Evolutionary conservation across 2,113 vertebrate genomes (phyloP).

Genomic region (Lethenteron reissneri): DNA sequence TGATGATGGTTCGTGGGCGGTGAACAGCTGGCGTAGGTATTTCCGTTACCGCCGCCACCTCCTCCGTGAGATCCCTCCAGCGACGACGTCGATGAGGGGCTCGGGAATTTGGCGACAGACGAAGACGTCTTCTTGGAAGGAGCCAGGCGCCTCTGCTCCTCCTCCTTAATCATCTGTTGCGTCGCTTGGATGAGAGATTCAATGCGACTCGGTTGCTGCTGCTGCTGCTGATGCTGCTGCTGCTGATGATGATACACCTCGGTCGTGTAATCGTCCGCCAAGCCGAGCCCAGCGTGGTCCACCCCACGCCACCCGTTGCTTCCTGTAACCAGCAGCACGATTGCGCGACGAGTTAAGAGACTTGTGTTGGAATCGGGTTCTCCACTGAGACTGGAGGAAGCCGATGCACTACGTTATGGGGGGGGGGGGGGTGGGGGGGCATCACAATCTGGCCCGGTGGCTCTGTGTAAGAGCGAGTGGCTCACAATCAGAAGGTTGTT

Average conservation of each 20-base stretch:
- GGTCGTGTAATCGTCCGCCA: slow-evolving; percentile 56
- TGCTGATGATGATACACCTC: slow-evolving; percentile 50
- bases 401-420: neutral
- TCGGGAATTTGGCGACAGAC: too few species aligned
- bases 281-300: slow-evolving; percentile 75
- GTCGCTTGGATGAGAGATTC: slow-evolving; percentile 82
- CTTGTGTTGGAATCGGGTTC: slow-evolving; percentile 14
- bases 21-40: too few species aligned
- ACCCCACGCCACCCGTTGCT: slow-evolving; percentile 65
- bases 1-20: too few species aligned
- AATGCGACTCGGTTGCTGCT: slow-evolving; percentile 71
- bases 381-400: slow-evolving; percentile 8
- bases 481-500: too few species aligned
- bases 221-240: too few species aligned
- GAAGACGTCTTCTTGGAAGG: too few species aligned
- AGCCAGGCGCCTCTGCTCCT: slow-evolving; percentile 34
- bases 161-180: slow-evolving; percentile 96
- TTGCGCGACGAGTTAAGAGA: slow-evolving; percentile 7
- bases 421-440: too few species aligned
- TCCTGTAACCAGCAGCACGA: slow-evolving; percentile 31
- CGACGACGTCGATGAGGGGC: too few species aligned
- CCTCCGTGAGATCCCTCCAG: too few species aligned
- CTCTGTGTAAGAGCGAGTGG: too few species aligned
- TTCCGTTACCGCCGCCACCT: too few species aligned
- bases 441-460: too few species aligned